Evolutionary conservation across 2,113 vertebrate species (phyloP).

Genomic region (Daphoenositta chrysoptera): DNA sequence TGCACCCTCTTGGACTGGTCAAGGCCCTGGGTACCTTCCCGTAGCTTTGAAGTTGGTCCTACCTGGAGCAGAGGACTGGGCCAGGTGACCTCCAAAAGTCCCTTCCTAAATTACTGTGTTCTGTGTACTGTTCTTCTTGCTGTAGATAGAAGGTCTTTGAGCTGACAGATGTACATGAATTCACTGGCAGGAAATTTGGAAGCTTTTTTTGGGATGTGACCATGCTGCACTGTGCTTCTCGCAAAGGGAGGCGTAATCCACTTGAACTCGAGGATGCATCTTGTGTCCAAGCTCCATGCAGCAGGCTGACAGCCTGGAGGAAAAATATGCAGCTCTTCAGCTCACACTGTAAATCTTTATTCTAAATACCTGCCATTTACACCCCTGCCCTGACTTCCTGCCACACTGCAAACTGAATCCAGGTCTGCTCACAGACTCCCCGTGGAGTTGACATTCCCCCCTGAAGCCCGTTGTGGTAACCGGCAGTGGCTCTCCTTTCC

Average conservation of each 20-base stretch:
- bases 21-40: neutral
- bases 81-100: neutral
- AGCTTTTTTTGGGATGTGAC: neutral
- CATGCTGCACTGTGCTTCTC: neutral
- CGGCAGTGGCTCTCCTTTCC: neutral
- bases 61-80: no score
- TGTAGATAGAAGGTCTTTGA: neutral
- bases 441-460: accelerated
- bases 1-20: neutral
- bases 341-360: neutral
- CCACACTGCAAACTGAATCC: neutral
- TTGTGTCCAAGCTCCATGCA: neutral
- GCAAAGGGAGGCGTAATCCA: neutral
- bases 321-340: accelerated
- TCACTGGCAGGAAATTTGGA: neutral
- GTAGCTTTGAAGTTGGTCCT: neutral
- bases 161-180: neutral
- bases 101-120: neutral
- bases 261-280: neutral
- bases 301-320: neutral
- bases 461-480: neutral
- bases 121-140: neutral
- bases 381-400: neutral
- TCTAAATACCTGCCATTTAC: neutral
- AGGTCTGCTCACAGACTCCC: neutral